phyloP scores from a whole-genome alignment of 23 tunicate species.

The Aplidium turbinatum region DNA sequence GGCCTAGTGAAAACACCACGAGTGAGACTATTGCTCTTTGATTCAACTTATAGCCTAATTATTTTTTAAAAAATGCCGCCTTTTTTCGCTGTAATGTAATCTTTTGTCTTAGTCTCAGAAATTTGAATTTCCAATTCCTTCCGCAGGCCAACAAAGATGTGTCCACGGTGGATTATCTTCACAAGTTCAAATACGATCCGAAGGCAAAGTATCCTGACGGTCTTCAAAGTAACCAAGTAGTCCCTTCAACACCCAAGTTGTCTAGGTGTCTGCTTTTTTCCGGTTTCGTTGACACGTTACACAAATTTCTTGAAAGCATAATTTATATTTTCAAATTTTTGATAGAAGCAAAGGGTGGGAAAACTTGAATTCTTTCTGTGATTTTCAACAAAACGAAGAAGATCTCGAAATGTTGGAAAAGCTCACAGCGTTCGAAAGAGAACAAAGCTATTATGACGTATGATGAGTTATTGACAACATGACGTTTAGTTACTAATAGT shows the following conservation, averaged over 20 bases:
- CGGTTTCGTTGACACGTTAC: not conserved
- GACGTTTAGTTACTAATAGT: no score
- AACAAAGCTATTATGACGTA: constrained; percentile 50
- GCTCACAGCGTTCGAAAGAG: constrained; percentile 25
- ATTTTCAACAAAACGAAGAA: constrained; percentile 25
- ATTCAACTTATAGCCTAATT: no score
- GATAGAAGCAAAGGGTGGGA: constrained; percentile 38
- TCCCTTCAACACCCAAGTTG: constrained; percentile 33
- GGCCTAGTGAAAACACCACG: no score
- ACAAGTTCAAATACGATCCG: constrained; percentile 23
- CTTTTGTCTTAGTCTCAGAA: no score
- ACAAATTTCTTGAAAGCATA: not conserved
- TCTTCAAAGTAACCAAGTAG: constrained; percentile 28
- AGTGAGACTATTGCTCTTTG: no score
- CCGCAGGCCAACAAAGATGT: not conserved
- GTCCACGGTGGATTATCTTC: constrained; percentile 30
- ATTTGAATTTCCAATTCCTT: no score
- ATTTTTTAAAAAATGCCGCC: no score
- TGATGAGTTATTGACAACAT: no score
- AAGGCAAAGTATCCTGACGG: not conserved
- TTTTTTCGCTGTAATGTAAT: no score
- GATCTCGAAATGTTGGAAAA: constrained; percentile 22
- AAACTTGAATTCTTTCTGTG: constrained; percentile 49
- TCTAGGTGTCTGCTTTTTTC: no score
- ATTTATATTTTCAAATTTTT: not conserved